phyloP scores from a whole-genome alignment of 2,113 vertebrate species.

The Struthio camelus region DNA sequence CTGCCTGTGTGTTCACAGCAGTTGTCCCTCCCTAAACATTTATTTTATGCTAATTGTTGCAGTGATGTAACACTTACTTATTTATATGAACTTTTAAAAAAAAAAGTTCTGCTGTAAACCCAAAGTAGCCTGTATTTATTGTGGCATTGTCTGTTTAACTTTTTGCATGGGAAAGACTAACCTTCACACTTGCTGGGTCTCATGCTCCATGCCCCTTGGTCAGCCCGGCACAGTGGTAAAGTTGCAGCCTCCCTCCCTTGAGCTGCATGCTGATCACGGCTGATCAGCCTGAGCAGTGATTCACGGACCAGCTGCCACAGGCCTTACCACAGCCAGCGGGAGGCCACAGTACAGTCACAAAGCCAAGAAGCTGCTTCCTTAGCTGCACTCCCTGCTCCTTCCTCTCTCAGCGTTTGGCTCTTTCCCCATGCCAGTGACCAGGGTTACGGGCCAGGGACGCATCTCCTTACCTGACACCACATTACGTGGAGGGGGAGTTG shows the following conservation, averaged over 20 bases:
- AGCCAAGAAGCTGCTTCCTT: background rate
- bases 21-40: no score
- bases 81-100: background rate
- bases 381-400: background rate
- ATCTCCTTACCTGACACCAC: no score
- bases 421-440: background rate
- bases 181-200: background rate
- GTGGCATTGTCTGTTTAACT: background rate
- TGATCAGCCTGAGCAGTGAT: no score
- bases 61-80: background rate
- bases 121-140: background rate
- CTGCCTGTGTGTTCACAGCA: background rate
- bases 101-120: background rate
- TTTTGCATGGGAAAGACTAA: background rate
- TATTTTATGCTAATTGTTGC: background rate
- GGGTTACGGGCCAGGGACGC: background rate
- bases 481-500: background rate
- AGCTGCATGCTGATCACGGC: no score
- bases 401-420: background rate
- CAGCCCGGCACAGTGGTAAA: no score
- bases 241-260: no score
- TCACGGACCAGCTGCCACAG: no score
- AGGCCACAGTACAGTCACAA: no score
- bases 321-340: no score
- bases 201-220: no score